Conservation (phyloP, 2,113 vertebrate species). For the Chaetodon auriga region DNA sequence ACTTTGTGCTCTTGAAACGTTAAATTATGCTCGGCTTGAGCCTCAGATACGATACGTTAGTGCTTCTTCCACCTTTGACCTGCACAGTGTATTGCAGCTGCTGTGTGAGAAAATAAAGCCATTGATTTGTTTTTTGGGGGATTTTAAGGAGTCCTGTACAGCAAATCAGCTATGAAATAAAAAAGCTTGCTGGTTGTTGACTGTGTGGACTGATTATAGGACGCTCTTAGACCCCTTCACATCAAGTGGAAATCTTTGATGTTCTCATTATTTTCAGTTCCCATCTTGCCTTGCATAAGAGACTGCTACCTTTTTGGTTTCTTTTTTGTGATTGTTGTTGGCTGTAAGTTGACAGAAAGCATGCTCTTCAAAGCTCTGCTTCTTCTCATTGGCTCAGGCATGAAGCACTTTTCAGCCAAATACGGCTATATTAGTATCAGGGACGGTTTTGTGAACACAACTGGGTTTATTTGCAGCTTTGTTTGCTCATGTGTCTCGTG, state of each 20-base stretch:
- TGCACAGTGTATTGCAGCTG: slow-evolving; percentile 78
- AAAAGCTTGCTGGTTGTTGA: slow-evolving; percentile 2
- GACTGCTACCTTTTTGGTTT: slow-evolving; percentile 15
- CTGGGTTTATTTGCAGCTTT: slow-evolving; percentile 8
- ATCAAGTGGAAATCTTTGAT: slow-evolving; percentile 37
- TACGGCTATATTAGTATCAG: slow-evolving; percentile 3
- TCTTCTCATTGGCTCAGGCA: slow-evolving; percentile 63
- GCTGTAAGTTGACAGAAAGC: slow-evolving; percentile 59
- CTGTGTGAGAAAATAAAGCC: slow-evolving; percentile 70
- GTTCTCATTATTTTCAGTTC: slow-evolving; percentile 50
- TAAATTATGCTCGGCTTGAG: neutral
- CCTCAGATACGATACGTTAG: accelerated
- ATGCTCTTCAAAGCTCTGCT: slow-evolving; percentile 59
- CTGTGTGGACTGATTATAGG: slow-evolving; percentile 13
- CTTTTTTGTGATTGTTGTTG: slow-evolving; percentile 30
- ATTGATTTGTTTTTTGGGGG: slow-evolving; percentile 36
- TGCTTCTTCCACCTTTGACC: slow-evolving; percentile 50
- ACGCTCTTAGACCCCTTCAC: slow-evolving; percentile 50
- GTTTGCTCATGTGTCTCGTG: slow-evolving; percentile 28
- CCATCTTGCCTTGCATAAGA: slow-evolving; percentile 28
- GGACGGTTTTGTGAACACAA: slow-evolving; percentile 20
- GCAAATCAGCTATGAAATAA: slow-evolving; percentile 12
- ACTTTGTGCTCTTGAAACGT: slow-evolving; percentile 10
- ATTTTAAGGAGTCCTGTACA: slow-evolving; percentile 46
- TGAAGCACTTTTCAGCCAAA: slow-evolving; percentile 43